Percentiles rank a stretch among this genome's conserved stretches.
These are phyloP conservation scores for Poecilia picta DNA, from an alignment of 2,797 vertebrate species.

Conservation along the genomic window DNA sequence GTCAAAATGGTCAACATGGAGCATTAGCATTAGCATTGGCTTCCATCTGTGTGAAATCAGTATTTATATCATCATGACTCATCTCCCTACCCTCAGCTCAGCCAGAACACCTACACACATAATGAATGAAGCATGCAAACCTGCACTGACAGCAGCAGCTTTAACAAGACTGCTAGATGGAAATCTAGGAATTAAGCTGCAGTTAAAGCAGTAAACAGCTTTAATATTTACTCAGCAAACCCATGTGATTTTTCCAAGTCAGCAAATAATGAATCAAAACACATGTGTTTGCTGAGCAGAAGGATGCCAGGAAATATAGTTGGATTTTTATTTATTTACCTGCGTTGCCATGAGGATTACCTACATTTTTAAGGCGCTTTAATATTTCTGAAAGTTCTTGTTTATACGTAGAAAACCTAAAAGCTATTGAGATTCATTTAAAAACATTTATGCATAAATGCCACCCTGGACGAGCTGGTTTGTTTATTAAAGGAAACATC, in stretches of 20 bases:
- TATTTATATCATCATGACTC: slow-evolving; percentile 53
- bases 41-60: slow-evolving; percentile 14
- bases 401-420: neutral
- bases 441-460: neutral
- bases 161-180: slow-evolving; percentile 15
- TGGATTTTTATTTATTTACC: neutral
- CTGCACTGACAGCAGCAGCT: neutral
- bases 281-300: neutral
- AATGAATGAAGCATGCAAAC: slow-evolving; percentile 22
- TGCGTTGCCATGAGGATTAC: neutral
- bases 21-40: neutral
- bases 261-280: neutral
- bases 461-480: neutral
- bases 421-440: neutral
- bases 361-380: neutral
- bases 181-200: slow-evolving; percentile 2
- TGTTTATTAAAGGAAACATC: neutral
- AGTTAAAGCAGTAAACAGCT: neutral
- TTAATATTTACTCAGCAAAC: neutral
- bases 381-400: neutral
- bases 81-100: slow-evolving; percentile 21
- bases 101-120: slow-evolving; percentile 30
- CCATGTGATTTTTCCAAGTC: neutral
- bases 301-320: neutral
- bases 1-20: neutral